phyloP scores from a whole-genome alignment of 1,140 invertebrate species.

The Euglossa dilemma region DNA sequence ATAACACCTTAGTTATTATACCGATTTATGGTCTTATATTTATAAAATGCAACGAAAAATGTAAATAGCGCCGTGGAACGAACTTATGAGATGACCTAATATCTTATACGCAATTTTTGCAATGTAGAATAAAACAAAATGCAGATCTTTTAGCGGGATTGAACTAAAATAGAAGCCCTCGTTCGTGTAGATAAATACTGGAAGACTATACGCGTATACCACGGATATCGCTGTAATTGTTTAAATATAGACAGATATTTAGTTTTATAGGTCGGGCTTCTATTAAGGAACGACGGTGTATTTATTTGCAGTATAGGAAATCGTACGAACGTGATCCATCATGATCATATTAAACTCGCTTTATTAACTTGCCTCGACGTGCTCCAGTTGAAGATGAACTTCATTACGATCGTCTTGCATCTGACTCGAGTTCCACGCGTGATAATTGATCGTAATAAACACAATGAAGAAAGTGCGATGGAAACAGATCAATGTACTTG shows the following conservation, averaged over 20 bases:
- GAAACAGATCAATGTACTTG: constrained; percentile 1
- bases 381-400: constrained; percentile 15
- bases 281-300: neutral
- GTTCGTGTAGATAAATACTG: too few species aligned
- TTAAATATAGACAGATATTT: neutral
- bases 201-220: too few species aligned
- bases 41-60: too few species aligned
- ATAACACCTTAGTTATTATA: too few species aligned
- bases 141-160: too few species aligned
- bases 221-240: too few species aligned
- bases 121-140: too few species aligned
- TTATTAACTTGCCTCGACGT: constrained; percentile 15
- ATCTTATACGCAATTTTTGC: too few species aligned
- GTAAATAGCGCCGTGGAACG: too few species aligned
- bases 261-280: neutral
- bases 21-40: too few species aligned
- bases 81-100: too few species aligned
- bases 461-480: neutral
- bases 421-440: neutral
- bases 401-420: constrained; percentile 7
- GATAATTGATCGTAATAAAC: constrained; percentile 24
- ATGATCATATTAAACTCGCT: constrained; percentile 22
- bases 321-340: constrained; percentile 7
- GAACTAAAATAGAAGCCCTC: too few species aligned
- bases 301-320: neutral